Evolutionary conservation across 1,140 invertebrate species (phyloP).

Genomic region (Eupristina koningsbergeri): DNA sequence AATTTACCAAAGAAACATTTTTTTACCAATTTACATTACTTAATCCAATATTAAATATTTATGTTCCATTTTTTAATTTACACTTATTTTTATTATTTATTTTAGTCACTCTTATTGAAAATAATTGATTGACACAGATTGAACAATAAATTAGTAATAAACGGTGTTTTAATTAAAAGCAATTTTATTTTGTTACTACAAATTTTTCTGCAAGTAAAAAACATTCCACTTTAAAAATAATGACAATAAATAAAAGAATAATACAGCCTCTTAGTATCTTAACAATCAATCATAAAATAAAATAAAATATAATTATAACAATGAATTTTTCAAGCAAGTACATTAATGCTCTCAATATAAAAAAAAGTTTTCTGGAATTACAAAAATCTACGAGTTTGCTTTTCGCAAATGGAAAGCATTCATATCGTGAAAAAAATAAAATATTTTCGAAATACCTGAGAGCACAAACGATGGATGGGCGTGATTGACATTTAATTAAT

Average conservation of each 20-base stretch:
- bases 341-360: too few species aligned
- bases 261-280: background rate
- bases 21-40: too few species aligned
- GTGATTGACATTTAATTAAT: background rate
- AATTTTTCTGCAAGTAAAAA: background rate
- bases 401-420: background rate
- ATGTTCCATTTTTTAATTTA: too few species aligned
- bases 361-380: background rate
- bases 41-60: too few species aligned
- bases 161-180: background rate
- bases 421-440: background rate
- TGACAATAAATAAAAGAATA: background rate
- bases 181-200: background rate
- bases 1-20: background rate
- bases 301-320: background rate
- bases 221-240: background rate
- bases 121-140: background rate
- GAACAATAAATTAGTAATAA: background rate
- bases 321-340: background rate
- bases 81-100: too few species aligned
- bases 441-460: background rate
- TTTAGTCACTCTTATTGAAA: background rate
- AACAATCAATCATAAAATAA: background rate
- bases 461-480: background rate
- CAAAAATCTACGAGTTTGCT: background rate